Evolutionary conservation across 2,797 vertebrate species (phyloP), one percentile per base, ranked within the genome.

Genomic region (Danio tinwini): DNA sequence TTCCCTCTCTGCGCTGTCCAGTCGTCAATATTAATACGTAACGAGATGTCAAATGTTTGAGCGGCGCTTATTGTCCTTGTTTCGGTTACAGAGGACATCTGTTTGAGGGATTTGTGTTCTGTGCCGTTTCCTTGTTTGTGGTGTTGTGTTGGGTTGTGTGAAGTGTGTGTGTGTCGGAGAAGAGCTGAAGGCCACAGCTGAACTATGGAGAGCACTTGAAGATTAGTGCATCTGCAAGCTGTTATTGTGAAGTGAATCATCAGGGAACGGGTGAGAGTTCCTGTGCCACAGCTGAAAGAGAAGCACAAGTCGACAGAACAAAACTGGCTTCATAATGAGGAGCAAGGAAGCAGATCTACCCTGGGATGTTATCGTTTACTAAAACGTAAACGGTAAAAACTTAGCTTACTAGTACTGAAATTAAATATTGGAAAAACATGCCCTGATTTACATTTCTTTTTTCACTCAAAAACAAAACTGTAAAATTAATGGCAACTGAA

Each of bases 11-110:
- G 44, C 55, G 62, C 45, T 86, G 85, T 81, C 81, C 81, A 78
- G 84, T 87, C 85, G 88, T 91, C 87, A 88, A 87, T 89, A 89
- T 90, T 88, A 88, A 90, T 91, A 89, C 87, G 83, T 87, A 85
- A 87, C 85, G 59, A 17, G 68, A 74, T 53, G 85, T 90, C 90
- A 76, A 87, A 91, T 90, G 88, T 89, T 93, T 92, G 79, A 91
- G 81, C 17, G 29, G 58, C 74, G 81, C 82, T 86, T 88, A 84
- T 69, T 53, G 78, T 84, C 80, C 82, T 73, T 84, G 80, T 76
- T 87, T 85, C 85, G 83, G 89, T 87, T 89, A 86, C 84, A 76
- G 65, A 84, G 80, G 81, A 85, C 87, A 84, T 74, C 76, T 74
- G 61, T 80, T 68, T 76, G 53, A 80, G 78, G 70, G 69, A 65